These are phyloP conservation scores for Anguilla megastoma DNA, from an alignment of 2,797 vertebrate species.

Conservation along the genomic window DNA sequence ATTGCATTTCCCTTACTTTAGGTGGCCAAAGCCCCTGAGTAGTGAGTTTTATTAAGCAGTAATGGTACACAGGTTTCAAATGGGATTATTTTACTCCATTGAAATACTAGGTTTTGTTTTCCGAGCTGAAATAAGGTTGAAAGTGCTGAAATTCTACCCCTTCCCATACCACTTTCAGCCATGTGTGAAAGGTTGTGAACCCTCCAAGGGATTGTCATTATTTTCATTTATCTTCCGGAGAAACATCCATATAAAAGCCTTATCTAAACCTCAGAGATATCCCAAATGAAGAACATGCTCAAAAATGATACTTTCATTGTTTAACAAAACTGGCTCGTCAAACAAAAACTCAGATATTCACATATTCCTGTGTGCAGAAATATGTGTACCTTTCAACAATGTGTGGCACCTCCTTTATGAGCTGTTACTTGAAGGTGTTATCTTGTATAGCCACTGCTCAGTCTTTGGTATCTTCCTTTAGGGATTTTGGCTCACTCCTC, in stretches of 20 bases:
- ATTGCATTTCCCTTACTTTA: not conserved
- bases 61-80: not conserved
- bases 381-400: not conserved
- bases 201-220: not conserved
- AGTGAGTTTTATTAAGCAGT: not conserved
- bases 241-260: not conserved
- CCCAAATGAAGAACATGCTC: not conserved
- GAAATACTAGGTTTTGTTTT: not conserved
- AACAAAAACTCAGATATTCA: not conserved
- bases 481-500: not conserved
- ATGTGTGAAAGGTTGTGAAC: not conserved
- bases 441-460: not conserved
- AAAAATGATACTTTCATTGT: not conserved
- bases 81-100: not conserved
- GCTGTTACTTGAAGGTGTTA: not conserved
- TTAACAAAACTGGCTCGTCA: not conserved
- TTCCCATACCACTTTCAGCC: not conserved
- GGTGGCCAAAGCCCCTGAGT: not conserved
- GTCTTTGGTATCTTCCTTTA: not conserved
- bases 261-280: not conserved
- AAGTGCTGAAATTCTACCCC: not conserved
- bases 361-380: not conserved
- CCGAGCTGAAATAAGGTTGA: not conserved
- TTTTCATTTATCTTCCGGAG: not conserved
- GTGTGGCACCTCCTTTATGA: not conserved